Base-by-base conservation (phyloP, 2,113 vertebrate species). In the Pangasianodon gigas region DNA sequence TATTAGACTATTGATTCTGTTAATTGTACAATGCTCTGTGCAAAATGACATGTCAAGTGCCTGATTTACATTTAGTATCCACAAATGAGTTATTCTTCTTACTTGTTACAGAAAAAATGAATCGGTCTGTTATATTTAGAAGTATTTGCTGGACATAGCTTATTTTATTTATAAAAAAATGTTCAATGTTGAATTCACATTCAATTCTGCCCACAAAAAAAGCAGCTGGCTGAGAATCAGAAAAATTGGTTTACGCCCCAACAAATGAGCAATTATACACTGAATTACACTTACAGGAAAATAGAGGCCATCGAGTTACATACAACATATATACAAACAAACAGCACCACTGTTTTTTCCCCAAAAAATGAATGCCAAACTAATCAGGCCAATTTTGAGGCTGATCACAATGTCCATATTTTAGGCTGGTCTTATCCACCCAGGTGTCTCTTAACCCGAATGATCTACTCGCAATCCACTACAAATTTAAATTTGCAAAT, bases 1-100 rank as follows among this genome's bases (percentile, higher is more conserved):
- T 81, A 81, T 81, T 81, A 54, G 29, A n/a, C 79, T 81, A 54
- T 81, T 32, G 79, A 54, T 81, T 81, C 14, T 37, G 51, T 48
- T 81, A 52, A n/a, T 81, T 51, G n/a, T 32, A 32, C 52, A 52
- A 81, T n/a, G 14, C 14, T 52, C 14, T 81, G 48, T 81, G 48
- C 48, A 81, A 8, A 81, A 81, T 81, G 48, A 18, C 79, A 81
- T 52, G 79, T n/a, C 48, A 52, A n/a, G 79, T 52, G 79, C 48
- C 29, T 11, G 21, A 24, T 26, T 24, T 77, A 11, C 21, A 11
- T 77, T 77, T 48, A 74, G 41, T 77, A 46, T 41, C 18, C n/a
- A 26, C 60, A 62, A 77, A 9, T 3, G 4, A 46, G 41, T 46
- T 77, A 46, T 26, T 75, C 18, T 44, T 75, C 19, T 80, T 52